phyloP scores from a whole-genome alignment of 2,888 invertebrate species.

The Doris montereyensis region DNA sequence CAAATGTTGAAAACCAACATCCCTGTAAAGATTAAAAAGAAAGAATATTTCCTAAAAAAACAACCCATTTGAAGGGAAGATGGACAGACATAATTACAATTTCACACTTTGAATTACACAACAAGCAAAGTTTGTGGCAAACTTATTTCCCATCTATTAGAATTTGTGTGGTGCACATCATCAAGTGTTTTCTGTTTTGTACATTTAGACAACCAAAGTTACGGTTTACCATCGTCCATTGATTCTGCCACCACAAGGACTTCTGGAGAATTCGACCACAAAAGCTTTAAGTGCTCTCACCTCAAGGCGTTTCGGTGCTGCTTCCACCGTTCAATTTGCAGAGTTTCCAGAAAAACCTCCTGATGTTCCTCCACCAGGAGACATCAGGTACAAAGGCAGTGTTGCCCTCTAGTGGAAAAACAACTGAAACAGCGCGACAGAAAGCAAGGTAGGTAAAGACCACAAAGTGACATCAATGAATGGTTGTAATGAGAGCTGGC shows the following conservation, averaged over 20 bases:
- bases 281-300: constrained; percentile 20
- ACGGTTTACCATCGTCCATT: constrained; percentile 24
- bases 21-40: too few species aligned
- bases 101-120: too few species aligned
- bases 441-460: constrained; percentile 30
- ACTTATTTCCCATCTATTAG: too few species aligned
- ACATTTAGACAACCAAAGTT: constrained; percentile 28
- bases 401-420: constrained; percentile 18
- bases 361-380: background rate
- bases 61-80: too few species aligned
- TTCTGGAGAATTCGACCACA: constrained; percentile 2
- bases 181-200: too few species aligned
- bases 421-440: constrained; percentile 1
- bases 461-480: too few species aligned
- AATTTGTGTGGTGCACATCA: too few species aligned
- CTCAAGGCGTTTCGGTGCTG: constrained; percentile 15
- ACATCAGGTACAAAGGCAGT: background rate
- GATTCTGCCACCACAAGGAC: background rate
- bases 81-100: too few species aligned
- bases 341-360: constrained; percentile 11
- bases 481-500: too few species aligned
- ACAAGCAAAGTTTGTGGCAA: too few species aligned
- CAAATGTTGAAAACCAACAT: too few species aligned
- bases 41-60: too few species aligned
- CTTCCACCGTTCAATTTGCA: constrained; percentile 11